Base-by-base conservation (phyloP, 1,140 invertebrate species). In the Papilio glaucus region DNA sequence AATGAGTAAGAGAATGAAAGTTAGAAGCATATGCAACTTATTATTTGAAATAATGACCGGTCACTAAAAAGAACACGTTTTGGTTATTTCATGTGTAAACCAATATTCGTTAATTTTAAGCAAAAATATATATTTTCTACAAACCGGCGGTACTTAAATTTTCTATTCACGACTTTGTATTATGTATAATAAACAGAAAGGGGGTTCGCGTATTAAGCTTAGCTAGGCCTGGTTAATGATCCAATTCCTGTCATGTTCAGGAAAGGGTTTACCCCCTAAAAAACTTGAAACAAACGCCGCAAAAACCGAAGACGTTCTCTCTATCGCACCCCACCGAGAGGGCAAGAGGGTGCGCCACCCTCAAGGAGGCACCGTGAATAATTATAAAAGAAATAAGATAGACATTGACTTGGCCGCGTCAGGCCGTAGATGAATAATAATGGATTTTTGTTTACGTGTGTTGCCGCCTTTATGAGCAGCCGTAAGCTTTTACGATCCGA, bases 311-410 rank as follows among this genome's bases (percentile, higher is more conserved):
- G 89, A 92, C 89, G 90, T 84, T 86, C 79, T 75, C 79, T 80
- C 81, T 85, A 82, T 81, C 84, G 76, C 82, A 72, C 79, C 83
- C 78, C 73, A 49, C 73, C 21, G 68, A 61, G 75, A 60, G 71
- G 76, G 72, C 57, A 68, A 75, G 76, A 65, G 75, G 73, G 26
- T 65, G 77, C 33, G 15, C 72, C 79, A 67, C 83, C 85, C 78
- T 77, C 71, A 76, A 81, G 82, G 82, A 82, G 88, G 80, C 78
- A 74, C 78, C 81, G 85, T 89, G 89, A 90, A 91, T 92, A 92
- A 92, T 92, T 92, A 92, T 90, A 89, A 92, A 92, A 92, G 90
- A 92, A 91, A 90, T 92, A 92, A 90, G 89, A 92, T 88, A 92
- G 89, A 90, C 90, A 91, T 88, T 85, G 89, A 92, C 90, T 92